A percentile compares a stretch with the other conserved stretches of the same genome.
These are phyloP conservation scores for Sebastes fasciatus DNA, from an alignment of 2,113 vertebrate genomes.

Conservation along the genomic window DNA sequence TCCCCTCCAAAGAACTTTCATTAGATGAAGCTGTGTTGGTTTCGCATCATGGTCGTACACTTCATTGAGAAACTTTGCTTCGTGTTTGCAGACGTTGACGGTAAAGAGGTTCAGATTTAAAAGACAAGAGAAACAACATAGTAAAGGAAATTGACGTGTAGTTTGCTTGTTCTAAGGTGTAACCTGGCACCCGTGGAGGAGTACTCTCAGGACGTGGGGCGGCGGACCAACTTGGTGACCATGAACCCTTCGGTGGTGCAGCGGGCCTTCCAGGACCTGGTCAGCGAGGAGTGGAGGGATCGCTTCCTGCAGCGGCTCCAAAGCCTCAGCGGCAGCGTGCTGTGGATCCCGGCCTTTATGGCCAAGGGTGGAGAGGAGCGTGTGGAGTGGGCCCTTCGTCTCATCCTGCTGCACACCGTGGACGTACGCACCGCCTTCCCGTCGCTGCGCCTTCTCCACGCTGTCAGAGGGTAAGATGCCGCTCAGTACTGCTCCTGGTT, in stretches of 20 bases:
- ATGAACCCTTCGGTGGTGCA: slow-evolving; percentile 99
- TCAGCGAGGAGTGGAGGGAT: slow-evolving; percentile 89
- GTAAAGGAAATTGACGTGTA: neutral
- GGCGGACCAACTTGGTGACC: slow-evolving; percentile 92
- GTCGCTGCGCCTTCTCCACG: slow-evolving; percentile 94
- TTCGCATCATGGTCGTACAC: neutral
- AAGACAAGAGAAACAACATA: neutral
- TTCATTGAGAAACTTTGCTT: neutral
- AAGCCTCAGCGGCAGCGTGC: slow-evolving; percentile 91
- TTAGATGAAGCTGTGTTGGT: neutral
- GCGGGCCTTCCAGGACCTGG: slow-evolving; percentile 94
- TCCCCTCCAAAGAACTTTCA: neutral
- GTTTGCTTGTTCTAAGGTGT: slow-evolving; percentile 83
- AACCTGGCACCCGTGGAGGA: slow-evolving; percentile 96
- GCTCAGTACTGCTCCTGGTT: neutral
- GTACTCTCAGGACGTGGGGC: slow-evolving; percentile 89
- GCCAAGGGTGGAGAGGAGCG: slow-evolving; percentile 94
- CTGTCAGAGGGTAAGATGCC: slow-evolving; percentile 93
- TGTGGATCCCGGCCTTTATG: slow-evolving; percentile 99
- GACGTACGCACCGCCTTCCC: slow-evolving; percentile 94
- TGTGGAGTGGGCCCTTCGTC: slow-evolving; percentile 93
- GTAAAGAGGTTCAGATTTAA: neutral
- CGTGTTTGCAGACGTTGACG: neutral
- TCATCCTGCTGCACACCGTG: slow-evolving; percentile 91
- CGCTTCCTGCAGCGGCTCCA: slow-evolving; percentile 91